Percentiles rank a stretch among this genome's conserved stretches.
Evolutionary conservation across 1,140 invertebrate species (phyloP).

Genomic region (Zaprionus davidi): DNA sequence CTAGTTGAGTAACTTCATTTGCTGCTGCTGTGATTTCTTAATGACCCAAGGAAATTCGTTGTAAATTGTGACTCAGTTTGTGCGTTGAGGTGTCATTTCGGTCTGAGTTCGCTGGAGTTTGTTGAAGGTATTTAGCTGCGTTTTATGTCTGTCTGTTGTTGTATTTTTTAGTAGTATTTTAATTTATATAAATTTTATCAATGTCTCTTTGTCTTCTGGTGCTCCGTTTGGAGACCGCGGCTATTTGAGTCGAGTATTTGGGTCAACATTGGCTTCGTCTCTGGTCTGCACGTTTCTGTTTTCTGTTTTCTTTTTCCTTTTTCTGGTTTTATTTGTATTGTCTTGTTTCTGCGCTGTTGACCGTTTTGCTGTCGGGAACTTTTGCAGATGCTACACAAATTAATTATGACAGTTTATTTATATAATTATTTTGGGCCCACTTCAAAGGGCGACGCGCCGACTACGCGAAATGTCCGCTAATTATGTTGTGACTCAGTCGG

Average conservation of each 20-base stretch:
- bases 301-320: conserved; percentile 9
- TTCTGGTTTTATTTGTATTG: conserved; percentile 24
- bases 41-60: conserved; percentile 31
- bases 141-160: conserved; percentile 22
- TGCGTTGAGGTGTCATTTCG: conserved; percentile 25
- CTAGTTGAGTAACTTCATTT: not conserved
- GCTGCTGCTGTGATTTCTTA: not conserved
- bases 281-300: conserved; percentile 42
- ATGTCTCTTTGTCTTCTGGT: conserved; percentile 29
- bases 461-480: conserved; percentile 45
- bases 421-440: conserved; percentile 71
- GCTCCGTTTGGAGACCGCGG: not conserved
- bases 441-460: conserved; percentile 58
- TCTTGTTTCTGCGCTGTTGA: conserved; percentile 33
- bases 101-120: conserved; percentile 3
- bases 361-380: conserved; percentile 26
- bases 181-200: conserved; percentile 45
- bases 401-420: conserved; percentile 83
- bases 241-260: conserved; percentile 42
- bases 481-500: conserved; percentile 74
- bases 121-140: conserved; percentile 34
- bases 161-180: conserved; percentile 36
- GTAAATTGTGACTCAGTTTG: conserved; percentile 47
- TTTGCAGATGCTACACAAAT: conserved; percentile 63
- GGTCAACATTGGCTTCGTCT: conserved; percentile 39